Conservation (phyloP, 2,113 vertebrate genomes). For the Ursus arctos region DNA sequence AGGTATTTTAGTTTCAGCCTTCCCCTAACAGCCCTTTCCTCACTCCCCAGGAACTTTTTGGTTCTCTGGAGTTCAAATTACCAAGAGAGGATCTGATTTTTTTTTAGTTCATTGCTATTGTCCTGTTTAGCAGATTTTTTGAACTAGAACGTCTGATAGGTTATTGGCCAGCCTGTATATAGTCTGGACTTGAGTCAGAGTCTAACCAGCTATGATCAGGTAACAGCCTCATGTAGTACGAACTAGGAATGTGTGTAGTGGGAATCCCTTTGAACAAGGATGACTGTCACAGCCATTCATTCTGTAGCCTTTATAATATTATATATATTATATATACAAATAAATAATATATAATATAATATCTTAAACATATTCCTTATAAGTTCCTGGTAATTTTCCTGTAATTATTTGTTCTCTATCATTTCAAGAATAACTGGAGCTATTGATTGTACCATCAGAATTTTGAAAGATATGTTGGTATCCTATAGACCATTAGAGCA, state of each 20-base stretch:
- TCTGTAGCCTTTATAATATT: neutral
- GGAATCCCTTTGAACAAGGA: neutral
- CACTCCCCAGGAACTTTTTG: neutral
- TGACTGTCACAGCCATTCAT: neutral
- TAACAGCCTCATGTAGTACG: neutral
- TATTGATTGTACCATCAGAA: neutral
- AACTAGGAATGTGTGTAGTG: neutral
- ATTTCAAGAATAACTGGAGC: neutral
- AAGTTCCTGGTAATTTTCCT: neutral
- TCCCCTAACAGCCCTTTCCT: neutral
- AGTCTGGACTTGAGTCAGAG: neutral
- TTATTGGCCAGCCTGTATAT: neutral
- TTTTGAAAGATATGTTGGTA: neutral
- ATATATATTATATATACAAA: neutral
- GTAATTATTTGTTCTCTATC: neutral
- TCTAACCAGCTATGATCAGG: neutral
- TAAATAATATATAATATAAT: neutral
- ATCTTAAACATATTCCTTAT: slow-evolving; percentile 12
- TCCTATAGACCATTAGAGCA: neutral
- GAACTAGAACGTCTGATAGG: neutral
- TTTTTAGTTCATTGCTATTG: neutral
- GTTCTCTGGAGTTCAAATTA: neutral
- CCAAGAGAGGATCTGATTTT: neutral
- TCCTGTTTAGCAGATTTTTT: neutral
- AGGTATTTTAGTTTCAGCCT: neutral